A percentile compares a stretch with the other conserved stretches of the same genome.
Evolutionary conservation across 2,797 vertebrate species (phyloP).

Genomic region (Silurus lanzhouensis): DNA sequence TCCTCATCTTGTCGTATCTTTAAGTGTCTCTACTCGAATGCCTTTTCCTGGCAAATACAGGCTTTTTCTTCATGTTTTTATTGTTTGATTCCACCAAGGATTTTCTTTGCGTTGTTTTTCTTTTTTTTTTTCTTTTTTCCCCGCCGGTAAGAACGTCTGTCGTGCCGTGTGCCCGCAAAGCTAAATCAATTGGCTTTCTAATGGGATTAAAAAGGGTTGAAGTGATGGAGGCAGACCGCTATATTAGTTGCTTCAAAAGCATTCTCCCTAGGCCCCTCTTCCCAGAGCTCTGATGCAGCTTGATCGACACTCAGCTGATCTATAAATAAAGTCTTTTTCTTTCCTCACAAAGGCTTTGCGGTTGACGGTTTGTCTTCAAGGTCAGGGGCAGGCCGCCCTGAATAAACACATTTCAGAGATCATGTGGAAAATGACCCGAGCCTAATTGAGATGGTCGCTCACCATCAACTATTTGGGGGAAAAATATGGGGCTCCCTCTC

Average conservation of each 20-base stretch:
- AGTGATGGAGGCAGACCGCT: conserved; percentile 73
- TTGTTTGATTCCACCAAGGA: conserved; percentile 46
- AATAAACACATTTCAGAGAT: conserved; percentile 85
- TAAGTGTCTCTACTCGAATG: conserved; percentile 49
- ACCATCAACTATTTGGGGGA: conserved; percentile 69
- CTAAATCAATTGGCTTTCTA: conserved; percentile 80
- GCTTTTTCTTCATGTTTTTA: conserved; percentile 35
- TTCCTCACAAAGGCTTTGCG: conserved; percentile 80
- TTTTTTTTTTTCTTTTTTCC: background rate
- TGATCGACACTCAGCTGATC: conserved; percentile 89
- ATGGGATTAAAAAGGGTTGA: conserved; percentile 74
- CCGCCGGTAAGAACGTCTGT: conserved; percentile 37
- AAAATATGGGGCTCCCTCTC: conserved; percentile 15
- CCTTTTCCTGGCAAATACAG: conserved; percentile 41
- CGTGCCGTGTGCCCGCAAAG: conserved; percentile 46
- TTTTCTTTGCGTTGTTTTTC: conserved; percentile 9
- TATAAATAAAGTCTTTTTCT: conserved; percentile 90
- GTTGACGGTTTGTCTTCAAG: conserved; percentile 85
- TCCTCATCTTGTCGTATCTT: conserved; percentile 37
- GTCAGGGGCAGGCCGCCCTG: conserved; percentile 83
- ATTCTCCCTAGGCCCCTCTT: conserved; percentile 57
- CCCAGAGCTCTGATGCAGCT: conserved; percentile 74
- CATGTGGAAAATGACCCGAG: conserved; percentile 79
- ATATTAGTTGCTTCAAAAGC: conserved; percentile 76
- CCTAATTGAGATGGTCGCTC: conserved; percentile 84